Conservation (phyloP, 2,113 vertebrate genomes). For the Cebus imitator region DNA sequence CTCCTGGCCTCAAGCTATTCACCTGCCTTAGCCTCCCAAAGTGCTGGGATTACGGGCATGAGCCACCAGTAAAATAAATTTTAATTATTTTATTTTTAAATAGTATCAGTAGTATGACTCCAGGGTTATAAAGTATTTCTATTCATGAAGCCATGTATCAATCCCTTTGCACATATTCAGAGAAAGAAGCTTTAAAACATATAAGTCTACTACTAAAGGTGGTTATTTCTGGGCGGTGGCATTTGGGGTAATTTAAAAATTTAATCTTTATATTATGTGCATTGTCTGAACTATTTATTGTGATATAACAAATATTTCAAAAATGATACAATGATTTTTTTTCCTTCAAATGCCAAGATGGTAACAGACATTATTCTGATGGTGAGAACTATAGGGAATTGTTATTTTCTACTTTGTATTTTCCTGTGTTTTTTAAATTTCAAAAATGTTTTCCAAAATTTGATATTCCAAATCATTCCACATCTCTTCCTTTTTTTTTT, state of each 20-base stretch:
- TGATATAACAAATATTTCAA: neutral
- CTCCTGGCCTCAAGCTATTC: too few species aligned
- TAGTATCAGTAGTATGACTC: neutral
- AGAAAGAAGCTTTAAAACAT: neutral
- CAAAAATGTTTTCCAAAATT: neutral
- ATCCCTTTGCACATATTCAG: neutral
- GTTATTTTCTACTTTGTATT: neutral
- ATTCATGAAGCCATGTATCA: neutral
- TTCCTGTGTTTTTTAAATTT: neutral
- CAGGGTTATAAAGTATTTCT: neutral
- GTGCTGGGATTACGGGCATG: too few species aligned
- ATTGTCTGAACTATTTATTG: neutral
- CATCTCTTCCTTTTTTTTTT: neutral
- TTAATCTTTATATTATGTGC: neutral
- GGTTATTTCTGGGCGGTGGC: neutral
- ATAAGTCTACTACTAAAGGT: neutral
- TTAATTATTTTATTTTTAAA: constrained; percentile 19
- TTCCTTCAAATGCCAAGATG: neutral
- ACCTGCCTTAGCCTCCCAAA: too few species aligned
- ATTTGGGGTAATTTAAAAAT: neutral
- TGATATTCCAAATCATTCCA: neutral
- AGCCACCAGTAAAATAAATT: neutral
- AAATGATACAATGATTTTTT: neutral
- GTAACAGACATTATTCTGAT: neutral
- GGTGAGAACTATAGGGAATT: neutral